Evolutionary conservation across 2,113 vertebrate species (phyloP), one percentile per base, ranked within the genome.

Genomic region (Ceyx cyanopectus): DNA sequence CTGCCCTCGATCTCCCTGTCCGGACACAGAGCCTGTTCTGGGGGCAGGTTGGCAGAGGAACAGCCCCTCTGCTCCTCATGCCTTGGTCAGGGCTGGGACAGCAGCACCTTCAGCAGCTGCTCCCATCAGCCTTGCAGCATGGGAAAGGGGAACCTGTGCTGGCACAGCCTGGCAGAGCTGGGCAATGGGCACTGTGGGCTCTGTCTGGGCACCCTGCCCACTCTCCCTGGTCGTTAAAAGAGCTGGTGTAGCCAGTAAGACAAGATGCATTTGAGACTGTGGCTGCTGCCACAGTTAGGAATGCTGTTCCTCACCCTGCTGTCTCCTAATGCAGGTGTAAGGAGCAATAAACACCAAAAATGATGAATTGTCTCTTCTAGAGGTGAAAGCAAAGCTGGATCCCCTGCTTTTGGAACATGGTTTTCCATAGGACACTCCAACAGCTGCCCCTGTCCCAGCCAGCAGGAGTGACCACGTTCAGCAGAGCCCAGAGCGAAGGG

Each of bases 241-340:
- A 93, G 81, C 88, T 11, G 30, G 95, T 70, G 32, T 67, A 43
- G 19, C 68, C 54, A 57, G 58, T 1, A 29, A 73, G 82, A 93
- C 74, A 48, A 74, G 30, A 5, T 60, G 66, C 91, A 94, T 93
- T 97, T 92, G 43, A 4, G 9, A 58, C 87, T 93, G 89, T 92
- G 94, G 80, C 77, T 92, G 82, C 82, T 11, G 63, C 60, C 82
- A 79, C 92, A 94, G 93, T 95, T 96, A 95, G 78, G 87, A 87
- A 11, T 86, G 85, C 77, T 12, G 1, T 74, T 91, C 92, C 89
- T 95, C 77, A 50, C 48, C 74, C 81, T 75, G 66, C 89, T 67
- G 29, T 61, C 87, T 24, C 45, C 58, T 50, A 72, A 41, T 3
- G n/a, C 74, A 46, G 81, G 63, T 1, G 7, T 24, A 26, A 43